Evolutionary conservation across 2,113 vertebrate species (phyloP).

Genomic region (Gallinago paraguaiae): DNA sequence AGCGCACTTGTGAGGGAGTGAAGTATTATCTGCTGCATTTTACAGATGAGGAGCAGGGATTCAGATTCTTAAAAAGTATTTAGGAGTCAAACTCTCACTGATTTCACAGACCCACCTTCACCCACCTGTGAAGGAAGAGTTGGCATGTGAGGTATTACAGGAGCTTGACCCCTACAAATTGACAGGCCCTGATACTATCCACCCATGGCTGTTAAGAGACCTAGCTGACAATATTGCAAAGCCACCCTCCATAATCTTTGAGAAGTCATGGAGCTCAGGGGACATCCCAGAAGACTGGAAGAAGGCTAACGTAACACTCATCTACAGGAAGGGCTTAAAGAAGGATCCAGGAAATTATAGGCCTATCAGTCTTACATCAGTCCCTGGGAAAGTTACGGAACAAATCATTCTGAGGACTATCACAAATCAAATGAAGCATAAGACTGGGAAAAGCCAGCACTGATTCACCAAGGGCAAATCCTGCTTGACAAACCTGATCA

Average conservation of each 20-base stretch:
- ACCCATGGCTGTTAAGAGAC: background rate
- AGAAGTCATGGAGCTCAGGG: background rate
- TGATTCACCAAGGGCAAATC: background rate
- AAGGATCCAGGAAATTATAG: background rate
- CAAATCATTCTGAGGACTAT: background rate
- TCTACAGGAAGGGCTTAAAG: background rate
- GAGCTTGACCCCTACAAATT: background rate
- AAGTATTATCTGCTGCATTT: background rate
- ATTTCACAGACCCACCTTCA: background rate
- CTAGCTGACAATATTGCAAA: background rate
- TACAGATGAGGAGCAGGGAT: background rate
- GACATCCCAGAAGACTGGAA: background rate
- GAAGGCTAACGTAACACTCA: background rate
- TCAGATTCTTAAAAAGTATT: background rate
- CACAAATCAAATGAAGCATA: background rate
- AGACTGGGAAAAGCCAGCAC: background rate
- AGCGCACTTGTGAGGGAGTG: background rate
- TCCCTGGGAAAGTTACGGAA: background rate
- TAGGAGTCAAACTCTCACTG: background rate
- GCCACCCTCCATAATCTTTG: background rate
- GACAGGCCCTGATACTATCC: background rate
- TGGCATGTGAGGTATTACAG: background rate
- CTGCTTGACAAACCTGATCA: background rate
- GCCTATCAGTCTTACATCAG: background rate
- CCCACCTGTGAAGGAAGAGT: background rate